A percentile compares a stretch with the other conserved stretches of the same genome.
Evolutionary conservation across 2,113 vertebrate species (phyloP).

Genomic region (Oncorhynchus gorbuscha): DNA sequence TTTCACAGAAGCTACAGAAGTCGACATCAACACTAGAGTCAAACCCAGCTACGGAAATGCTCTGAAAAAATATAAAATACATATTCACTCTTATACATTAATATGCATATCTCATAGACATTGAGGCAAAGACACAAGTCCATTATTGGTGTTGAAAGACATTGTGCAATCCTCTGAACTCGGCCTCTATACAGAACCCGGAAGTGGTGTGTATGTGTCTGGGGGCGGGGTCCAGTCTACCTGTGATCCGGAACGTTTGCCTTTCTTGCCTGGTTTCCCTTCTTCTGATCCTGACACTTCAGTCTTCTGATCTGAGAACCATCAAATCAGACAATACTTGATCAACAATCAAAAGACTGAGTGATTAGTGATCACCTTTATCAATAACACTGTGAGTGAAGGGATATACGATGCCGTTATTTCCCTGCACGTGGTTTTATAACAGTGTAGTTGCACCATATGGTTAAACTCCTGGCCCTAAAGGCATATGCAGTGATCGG

Average conservation of each 20-base stretch:
- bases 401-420: no score
- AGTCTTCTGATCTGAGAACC: slow-evolving; percentile 92
- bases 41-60: no score
- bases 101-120: no score
- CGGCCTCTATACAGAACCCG: slow-evolving; percentile 58
- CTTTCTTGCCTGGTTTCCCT: slow-evolving; percentile 94
- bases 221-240: slow-evolving; percentile 66
- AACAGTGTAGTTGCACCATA: neutral
- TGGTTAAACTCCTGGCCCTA: neutral
- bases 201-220: slow-evolving; percentile 43
- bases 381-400: neutral
- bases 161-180: neutral
- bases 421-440: no score
- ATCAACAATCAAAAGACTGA: neutral
- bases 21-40: no score
- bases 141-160: neutral
- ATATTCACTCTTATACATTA: no score
- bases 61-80: no score
- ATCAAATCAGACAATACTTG: slow-evolving; percentile 29
- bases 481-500: neutral
- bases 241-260: slow-evolving; percentile 96
- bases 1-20: no score
- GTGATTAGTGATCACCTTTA: neutral
- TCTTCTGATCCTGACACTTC: slow-evolving; percentile 95
- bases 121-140: no score